phyloP scores from a whole-genome alignment of 2,797 vertebrate genomes.

The Bufotes viridis region DNA sequence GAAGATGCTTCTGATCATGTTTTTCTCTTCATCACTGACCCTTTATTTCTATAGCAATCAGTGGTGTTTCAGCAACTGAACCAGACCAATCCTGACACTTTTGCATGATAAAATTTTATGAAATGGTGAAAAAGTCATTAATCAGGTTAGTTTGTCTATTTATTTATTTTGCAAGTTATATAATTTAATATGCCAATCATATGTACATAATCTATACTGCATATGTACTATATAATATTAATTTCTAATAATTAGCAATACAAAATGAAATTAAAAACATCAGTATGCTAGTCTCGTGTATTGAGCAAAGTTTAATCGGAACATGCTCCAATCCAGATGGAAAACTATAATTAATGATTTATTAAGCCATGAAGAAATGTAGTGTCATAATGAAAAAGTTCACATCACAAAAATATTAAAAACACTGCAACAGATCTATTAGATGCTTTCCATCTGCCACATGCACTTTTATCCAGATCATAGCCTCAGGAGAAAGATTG shows the following conservation, averaged over 20 bases:
- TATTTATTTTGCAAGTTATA: no score
- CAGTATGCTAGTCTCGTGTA: neutral
- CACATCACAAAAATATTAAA: conserved; percentile 25
- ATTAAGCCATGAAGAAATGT: conserved; percentile 6
- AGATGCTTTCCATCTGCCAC: conserved; percentile 27
- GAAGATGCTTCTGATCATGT: no score
- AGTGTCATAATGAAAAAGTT: conserved; percentile 25
- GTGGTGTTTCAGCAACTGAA: no score
- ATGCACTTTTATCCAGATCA: neutral
- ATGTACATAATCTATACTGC: no score
- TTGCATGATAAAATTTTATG: no score
- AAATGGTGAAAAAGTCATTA: no score
- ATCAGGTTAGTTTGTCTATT: no score
- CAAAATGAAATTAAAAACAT: neutral
- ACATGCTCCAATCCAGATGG: conserved; percentile 31
- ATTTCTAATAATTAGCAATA: neutral
- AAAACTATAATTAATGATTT: conserved; percentile 32
- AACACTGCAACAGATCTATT: conserved; percentile 13
- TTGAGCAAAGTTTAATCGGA: neutral
- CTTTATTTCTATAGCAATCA: no score
- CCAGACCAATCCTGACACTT: no score
- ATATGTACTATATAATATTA: neutral
- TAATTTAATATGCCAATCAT: no score
- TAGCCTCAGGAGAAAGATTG: neutral
- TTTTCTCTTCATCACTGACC: no score